Evolutionary conservation across 2,113 vertebrate genomes (phyloP).

Genomic region (Pantherophis guttatus): DNA sequence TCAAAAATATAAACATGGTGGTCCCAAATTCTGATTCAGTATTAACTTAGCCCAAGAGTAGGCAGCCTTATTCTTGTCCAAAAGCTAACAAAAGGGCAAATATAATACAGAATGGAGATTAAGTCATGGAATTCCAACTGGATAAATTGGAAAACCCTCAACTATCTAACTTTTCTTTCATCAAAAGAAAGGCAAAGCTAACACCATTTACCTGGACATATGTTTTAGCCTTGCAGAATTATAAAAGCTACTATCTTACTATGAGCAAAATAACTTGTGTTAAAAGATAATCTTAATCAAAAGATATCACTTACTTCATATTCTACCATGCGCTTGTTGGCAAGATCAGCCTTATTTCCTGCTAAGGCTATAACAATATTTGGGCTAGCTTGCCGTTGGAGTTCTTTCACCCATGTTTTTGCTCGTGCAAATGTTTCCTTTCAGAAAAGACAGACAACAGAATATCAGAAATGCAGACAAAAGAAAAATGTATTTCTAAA

Average conservation of each 20-base stretch:
- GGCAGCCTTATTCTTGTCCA: not conserved
- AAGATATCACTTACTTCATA: conserved; percentile 67
- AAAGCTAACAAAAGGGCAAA: not conserved
- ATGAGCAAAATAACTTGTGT: not conserved
- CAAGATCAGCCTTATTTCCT: conserved; percentile 78
- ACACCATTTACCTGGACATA: not conserved
- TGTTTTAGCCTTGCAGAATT: not conserved
- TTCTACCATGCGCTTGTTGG: conserved; percentile 78
- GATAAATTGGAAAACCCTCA: not conserved
- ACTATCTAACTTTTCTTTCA: not conserved
- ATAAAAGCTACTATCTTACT: not conserved
- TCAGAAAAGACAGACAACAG: conserved; percentile 16
- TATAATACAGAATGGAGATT: not conserved
- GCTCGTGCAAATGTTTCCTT: conserved; percentile 78
- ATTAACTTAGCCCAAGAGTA: not conserved
- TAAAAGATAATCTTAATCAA: not conserved
- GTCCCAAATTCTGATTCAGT: not conserved
- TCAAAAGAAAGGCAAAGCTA: not conserved
- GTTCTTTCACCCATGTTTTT: conserved; percentile 80
- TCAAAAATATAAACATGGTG: not conserved
- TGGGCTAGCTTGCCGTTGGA: conserved; percentile 78
- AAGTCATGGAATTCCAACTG: not conserved
- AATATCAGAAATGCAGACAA: not conserved
- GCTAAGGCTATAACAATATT: conserved; percentile 78
- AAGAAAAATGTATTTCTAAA: not conserved